A percentile compares a stretch with the other conserved stretches of the same genome.
Conservation (phyloP, 35 echinoderm and acorn worm genomes). For the Holothuria glaberrima region DNA sequence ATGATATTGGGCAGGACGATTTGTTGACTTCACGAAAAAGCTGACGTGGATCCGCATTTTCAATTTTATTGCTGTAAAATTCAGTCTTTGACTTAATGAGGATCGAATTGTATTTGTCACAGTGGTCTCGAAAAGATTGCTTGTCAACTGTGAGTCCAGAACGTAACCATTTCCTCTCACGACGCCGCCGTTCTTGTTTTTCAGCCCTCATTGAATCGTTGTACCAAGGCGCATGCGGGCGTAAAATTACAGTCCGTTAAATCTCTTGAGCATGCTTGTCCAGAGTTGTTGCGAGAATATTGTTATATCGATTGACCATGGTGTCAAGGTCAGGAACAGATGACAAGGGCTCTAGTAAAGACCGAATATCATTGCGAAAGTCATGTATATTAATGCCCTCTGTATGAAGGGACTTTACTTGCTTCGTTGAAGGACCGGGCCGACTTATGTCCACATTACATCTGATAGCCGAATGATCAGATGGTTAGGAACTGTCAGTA, state of each 20-base stretch:
- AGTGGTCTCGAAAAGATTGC: too few relatives aligned
- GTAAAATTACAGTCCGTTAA: conserved; percentile 37
- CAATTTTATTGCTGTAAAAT: too few relatives aligned
- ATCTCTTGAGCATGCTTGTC: conserved; percentile 52
- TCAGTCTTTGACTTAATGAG: too few relatives aligned
- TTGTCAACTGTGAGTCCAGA: conserved; percentile 60
- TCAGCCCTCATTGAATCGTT: not conserved
- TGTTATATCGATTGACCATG: too few relatives aligned
- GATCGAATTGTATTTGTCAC: too few relatives aligned
- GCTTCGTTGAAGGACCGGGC: not conserved
- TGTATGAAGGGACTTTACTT: conserved; percentile 20
- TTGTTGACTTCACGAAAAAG: too few relatives aligned
- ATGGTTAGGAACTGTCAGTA: conserved; percentile 19
- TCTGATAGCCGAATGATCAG: conserved; percentile 48
- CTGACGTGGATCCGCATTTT: too few relatives aligned
- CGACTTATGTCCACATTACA: too few relatives aligned
- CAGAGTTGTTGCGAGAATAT: too few relatives aligned
- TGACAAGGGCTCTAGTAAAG: not conserved
- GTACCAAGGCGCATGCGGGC: conserved; percentile 57
- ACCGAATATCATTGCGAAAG: conserved; percentile 23
- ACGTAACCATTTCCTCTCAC: conserved; percentile 41
- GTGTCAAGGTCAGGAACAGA: too few relatives aligned
- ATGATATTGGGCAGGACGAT: too few relatives aligned
- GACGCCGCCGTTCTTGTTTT: conserved; percentile 53
- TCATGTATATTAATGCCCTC: not conserved